These are phyloP conservation scores for Pteropus rufus DNA, from an alignment of 2,797 vertebrate genomes.

Conservation along the genomic window DNA sequence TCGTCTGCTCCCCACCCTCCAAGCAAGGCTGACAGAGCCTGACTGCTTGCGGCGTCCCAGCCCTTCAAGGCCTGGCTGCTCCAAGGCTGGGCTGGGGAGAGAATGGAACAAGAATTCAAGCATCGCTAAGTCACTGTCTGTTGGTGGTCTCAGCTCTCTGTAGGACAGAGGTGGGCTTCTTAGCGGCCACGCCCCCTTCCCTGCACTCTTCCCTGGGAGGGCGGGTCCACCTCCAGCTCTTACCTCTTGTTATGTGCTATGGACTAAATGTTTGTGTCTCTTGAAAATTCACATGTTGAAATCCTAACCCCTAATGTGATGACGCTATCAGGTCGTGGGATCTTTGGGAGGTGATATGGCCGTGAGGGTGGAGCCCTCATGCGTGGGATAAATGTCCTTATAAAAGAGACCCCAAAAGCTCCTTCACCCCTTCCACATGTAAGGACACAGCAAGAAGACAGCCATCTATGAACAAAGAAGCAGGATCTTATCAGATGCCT, in stretches of 20 bases:
- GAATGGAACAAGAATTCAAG: neutral
- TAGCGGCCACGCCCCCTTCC: neutral
- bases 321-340: neutral
- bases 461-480: neutral
- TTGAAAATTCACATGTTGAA: neutral
- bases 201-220: neutral
- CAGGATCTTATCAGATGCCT: neutral
- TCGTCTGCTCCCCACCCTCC: neutral
- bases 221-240: neutral
- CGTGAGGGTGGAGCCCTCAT: neutral
- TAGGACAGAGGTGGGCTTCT: neutral
- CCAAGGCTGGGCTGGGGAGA: neutral
- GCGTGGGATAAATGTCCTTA: neutral
- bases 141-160: neutral
- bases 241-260: too few relatives aligned
- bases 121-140: neutral
- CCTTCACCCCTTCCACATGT: neutral
- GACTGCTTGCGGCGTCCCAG: neutral
- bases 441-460: neutral
- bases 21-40: neutral
- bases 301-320: neutral
- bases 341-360: neutral
- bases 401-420: neutral
- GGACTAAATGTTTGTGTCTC: neutral
- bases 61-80: neutral